Conservation (phyloP, 2,113 vertebrate genomes). For the Cichladusa arquata region DNA sequence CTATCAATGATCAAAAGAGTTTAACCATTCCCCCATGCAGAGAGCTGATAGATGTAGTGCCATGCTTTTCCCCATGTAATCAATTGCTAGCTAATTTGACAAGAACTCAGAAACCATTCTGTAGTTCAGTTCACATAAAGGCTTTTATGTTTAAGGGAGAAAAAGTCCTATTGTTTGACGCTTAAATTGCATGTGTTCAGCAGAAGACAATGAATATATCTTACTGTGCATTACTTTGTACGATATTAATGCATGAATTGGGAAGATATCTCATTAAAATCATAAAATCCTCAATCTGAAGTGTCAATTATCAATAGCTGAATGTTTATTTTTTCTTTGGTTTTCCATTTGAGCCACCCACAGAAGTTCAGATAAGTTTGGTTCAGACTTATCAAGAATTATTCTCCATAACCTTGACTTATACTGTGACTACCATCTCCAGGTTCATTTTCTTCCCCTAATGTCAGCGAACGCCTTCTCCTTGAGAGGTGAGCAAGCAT, state of each 20-base stretch:
- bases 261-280: not conserved
- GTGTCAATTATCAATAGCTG: not conserved
- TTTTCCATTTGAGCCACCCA: not conserved
- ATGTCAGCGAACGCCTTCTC: not conserved
- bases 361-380: not conserved
- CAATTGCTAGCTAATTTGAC: constrained; percentile 6
- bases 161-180: not conserved
- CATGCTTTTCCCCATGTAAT: not conserved
- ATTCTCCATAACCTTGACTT: not conserved
- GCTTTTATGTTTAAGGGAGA: not conserved
- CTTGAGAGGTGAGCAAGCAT: not conserved
- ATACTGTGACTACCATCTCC: not conserved
- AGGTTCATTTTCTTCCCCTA: not conserved
- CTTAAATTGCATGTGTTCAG: not conserved
- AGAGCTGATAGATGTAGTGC: not conserved
- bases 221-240: not conserved
- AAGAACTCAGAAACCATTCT: not conserved
- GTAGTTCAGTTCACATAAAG: not conserved
- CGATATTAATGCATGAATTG: not conserved
- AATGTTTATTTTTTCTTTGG: not conserved
- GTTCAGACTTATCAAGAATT: too few relatives aligned
- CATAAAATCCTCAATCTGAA: not conserved
- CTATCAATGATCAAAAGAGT: constrained; percentile 42
- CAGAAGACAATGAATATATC: not conserved
- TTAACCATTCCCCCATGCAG: constrained; percentile 17